These are phyloP conservation scores for Umimayanthus chanpuru DNA, from an alignment of 92 coral and sea anemone genomes.

Conservation along the genomic window DNA sequence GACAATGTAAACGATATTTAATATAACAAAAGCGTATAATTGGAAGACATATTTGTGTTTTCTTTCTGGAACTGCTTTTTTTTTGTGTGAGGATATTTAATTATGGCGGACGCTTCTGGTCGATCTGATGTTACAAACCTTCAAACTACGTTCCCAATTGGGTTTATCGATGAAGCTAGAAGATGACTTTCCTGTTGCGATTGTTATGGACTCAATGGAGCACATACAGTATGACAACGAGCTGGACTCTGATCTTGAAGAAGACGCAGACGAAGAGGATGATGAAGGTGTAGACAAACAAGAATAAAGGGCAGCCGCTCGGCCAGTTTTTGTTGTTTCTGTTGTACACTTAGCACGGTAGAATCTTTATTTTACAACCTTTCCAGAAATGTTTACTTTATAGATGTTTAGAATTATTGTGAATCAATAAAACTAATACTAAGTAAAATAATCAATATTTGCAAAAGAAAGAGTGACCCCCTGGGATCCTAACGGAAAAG, in stretches of 20 bases:
- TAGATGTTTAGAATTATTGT: too few species aligned
- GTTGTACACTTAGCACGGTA: too few species aligned
- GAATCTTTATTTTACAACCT: too few species aligned
- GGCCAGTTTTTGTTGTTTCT: too few species aligned
- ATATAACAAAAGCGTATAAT: background rate
- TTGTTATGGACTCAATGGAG: conserved; percentile 11
- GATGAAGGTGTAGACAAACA: conserved; percentile 9
- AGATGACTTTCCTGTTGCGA: conserved; percentile 33
- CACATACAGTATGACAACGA: conserved; percentile 17
- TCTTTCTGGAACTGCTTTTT: conserved; percentile 17
- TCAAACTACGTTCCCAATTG: conserved; percentile 25
- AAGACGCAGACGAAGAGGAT: conserved; percentile 5
- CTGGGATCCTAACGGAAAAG: too few species aligned
- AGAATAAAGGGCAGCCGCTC: background rate
- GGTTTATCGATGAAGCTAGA: conserved; percentile 8
- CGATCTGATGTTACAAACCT: conserved; percentile 18
- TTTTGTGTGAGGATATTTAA: conserved; percentile 28
- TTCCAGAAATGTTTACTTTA: too few species aligned
- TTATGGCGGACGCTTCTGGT: conserved; percentile 37
- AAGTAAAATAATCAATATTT: too few species aligned
- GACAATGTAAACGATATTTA: too few species aligned
- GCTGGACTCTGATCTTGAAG: conserved; percentile 33
- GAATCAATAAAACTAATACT: too few species aligned
- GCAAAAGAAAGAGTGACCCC: too few species aligned
- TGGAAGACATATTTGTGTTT: background rate